Base-by-base conservation (phyloP, 2,888 invertebrate species). In the Melipona beecheii region DNA sequence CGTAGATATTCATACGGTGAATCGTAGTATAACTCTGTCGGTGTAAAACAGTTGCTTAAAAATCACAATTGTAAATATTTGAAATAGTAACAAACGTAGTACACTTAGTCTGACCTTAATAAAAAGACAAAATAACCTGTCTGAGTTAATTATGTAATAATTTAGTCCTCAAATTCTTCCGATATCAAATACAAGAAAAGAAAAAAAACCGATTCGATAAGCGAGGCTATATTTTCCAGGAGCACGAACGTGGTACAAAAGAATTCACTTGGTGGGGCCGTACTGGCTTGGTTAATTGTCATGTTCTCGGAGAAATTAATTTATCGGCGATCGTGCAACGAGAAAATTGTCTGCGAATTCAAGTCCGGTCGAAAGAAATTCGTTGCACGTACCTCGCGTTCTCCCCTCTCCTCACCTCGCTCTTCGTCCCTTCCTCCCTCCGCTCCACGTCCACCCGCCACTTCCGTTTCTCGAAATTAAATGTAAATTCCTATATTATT, bases 401-500 rank as follows among this genome's bases (percentile, higher is more conserved):
- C 36, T 70, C 43, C 31, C 24, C 31, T 65, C 69, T 31, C n/a
- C 2, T 50, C 21, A 0, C 21, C 31, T 15, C 13, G 70, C 69
- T n/a, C n/a, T n/a, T n/a, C n/a, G n/a, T 78, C 78, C 68, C 69
- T 75, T 52, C 36, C 49, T 3, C 5, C 69, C 21, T 21, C 4
- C 9, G 31, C n/a, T 4, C 24, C 36, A 27, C 31, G 21, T 24
- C 27, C n/a, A 4, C 24, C 56, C n/a, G 36, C 66, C 56, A 24
- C 31, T 62, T 72, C 31, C 80, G 11, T 76, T 72, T 50, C 70
- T 31, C n/a, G 75, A 66, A 86, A 86, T 86, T 75, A 83, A 83
- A 86, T 86, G 83, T 83, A 75, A 86, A 74, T 80, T 77, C 70
- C 75, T 78, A 71, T 83, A 82, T 80, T 86, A 73, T 76, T 78